phyloP scores from a whole-genome alignment of 2,113 vertebrate genomes.

The Indicator indicator region DNA sequence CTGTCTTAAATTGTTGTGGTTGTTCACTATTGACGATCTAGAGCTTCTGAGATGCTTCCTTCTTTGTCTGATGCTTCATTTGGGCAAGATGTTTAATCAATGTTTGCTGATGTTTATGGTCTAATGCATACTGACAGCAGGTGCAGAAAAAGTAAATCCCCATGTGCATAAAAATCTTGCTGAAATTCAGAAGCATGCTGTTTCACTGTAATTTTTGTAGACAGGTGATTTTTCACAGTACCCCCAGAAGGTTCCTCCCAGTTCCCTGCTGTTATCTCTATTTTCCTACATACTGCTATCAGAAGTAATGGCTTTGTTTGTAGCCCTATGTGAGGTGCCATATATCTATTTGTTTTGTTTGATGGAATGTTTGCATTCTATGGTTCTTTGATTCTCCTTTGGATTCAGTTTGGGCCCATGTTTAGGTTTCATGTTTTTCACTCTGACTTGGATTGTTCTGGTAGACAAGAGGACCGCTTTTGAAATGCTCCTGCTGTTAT shows the following conservation, averaged over 20 bases:
- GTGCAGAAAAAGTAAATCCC: conserved; percentile 62
- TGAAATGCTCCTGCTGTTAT: not conserved
- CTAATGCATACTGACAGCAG: conserved; percentile 76
- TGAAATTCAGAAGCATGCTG: conserved; percentile 68
- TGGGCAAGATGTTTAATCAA: conserved; percentile 76
- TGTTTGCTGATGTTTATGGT: conserved; percentile 76
- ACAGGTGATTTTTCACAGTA: conserved; percentile 76
- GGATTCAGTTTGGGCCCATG: not conserved
- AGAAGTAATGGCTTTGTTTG: not conserved
- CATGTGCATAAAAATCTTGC: conserved; percentile 73
- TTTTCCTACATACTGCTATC: conserved; percentile 59
- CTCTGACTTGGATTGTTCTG: not conserved
- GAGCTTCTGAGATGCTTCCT: not conserved
- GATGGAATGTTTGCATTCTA: not conserved
- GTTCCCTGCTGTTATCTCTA: conserved; percentile 1
- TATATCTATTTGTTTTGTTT: conserved; percentile 21
- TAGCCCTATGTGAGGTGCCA: not conserved
- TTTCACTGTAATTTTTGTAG: conserved; percentile 74
- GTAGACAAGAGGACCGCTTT: not conserved
- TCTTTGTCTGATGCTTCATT: conserved; percentile 63
- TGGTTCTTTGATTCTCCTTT: not conserved
- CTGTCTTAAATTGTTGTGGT: conserved; percentile 33
- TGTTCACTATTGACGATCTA: conserved; percentile 50
- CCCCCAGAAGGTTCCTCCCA: conserved; percentile 19
- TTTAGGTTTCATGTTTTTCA: not conserved